A percentile compares a stretch with the other conserved stretches of the same genome.
Conservation (phyloP, 2,888 invertebrate genomes). For the Drosophila diplacantha region DNA sequence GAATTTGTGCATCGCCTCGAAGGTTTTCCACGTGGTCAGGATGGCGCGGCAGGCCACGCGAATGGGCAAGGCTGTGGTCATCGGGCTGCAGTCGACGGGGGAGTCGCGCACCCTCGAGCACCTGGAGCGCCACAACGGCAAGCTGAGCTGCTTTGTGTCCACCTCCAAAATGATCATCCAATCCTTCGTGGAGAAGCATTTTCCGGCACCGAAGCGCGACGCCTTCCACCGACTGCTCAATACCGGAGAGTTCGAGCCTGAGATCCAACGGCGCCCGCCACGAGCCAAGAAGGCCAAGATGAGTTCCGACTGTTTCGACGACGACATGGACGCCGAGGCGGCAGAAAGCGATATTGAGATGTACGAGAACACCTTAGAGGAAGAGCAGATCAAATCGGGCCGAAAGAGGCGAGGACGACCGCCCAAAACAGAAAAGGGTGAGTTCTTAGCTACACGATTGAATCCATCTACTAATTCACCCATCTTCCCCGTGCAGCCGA, state of each 20-base stretch:
- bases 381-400: conserved; percentile 35
- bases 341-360: conserved; percentile 78
- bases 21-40: conserved; percentile 89
- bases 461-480: background rate
- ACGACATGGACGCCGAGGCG: conserved; percentile 44
- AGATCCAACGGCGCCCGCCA: conserved; percentile 28
- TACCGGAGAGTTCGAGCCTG: conserved; percentile 50
- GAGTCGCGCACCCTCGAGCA: conserved; percentile 98
- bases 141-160: conserved; percentile 97
- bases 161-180: conserved; percentile 94
- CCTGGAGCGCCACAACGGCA: conserved; percentile 96
- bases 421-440: conserved; percentile 47
- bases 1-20: conserved; percentile 98
- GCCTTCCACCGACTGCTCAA: conserved; percentile 85
- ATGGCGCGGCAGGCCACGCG: conserved; percentile 90
- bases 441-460: background rate
- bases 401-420: conserved; percentile 57
- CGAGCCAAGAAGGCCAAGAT: conserved; percentile 42
- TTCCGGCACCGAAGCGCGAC: conserved; percentile 95
- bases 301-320: conserved; percentile 46
- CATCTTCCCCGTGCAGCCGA: conserved; percentile 33
- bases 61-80: conserved; percentile 98
- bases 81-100: conserved; percentile 98
- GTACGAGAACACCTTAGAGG: conserved; percentile 76
- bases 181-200: conserved; percentile 97